Percentiles rank a stretch among this genome's conserved stretches.
These are phyloP conservation scores for Drosophila nikananu DNA, from an alignment of 1,140 invertebrate species.

Conservation along the genomic window DNA sequence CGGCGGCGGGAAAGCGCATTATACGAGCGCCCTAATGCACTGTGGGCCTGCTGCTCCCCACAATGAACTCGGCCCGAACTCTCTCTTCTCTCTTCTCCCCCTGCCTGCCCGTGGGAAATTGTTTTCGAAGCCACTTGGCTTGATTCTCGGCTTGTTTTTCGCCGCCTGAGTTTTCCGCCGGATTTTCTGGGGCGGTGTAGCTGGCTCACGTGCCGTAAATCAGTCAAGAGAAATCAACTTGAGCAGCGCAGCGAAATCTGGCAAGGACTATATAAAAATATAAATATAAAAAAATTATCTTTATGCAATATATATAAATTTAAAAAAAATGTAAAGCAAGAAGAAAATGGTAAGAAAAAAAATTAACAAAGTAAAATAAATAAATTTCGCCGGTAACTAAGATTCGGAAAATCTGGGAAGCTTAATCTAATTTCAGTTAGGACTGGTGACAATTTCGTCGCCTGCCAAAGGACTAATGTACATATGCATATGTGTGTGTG, in stretches of 20 bases:
- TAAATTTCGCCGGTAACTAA: no score
- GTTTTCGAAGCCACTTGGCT: conserved; percentile 37
- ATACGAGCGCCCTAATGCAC: conserved; percentile 62
- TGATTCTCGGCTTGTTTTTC: conserved; percentile 14
- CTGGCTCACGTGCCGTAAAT: conserved; percentile 33
- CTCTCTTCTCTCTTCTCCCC: no score
- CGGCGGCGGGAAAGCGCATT: conserved; percentile 33
- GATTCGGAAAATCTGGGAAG: neutral
- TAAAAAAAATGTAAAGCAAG: neutral
- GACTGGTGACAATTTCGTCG: conserved; percentile 34
- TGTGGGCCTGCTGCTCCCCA: conserved; percentile 12
- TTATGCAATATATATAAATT: neutral
- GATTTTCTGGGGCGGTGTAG: neutral
- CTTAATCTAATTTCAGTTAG: neutral
- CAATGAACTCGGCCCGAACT: conserved; percentile 44
- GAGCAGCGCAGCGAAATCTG: conserved; percentile 18
- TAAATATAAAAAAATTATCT: neutral
- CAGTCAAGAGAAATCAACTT: conserved; percentile 44
- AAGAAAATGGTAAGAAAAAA: no score
- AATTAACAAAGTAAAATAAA: neutral
- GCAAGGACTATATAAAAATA: neutral
- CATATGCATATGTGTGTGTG: conserved; percentile 1
- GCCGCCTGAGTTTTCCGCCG: neutral
- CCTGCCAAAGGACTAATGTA: conserved; percentile 47
- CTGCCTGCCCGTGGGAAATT: conserved; percentile 9